These are phyloP conservation scores for Phrynocephalus versicolor DNA, from an alignment of 2,113 vertebrate genomes.

Conservation along the genomic window DNA sequence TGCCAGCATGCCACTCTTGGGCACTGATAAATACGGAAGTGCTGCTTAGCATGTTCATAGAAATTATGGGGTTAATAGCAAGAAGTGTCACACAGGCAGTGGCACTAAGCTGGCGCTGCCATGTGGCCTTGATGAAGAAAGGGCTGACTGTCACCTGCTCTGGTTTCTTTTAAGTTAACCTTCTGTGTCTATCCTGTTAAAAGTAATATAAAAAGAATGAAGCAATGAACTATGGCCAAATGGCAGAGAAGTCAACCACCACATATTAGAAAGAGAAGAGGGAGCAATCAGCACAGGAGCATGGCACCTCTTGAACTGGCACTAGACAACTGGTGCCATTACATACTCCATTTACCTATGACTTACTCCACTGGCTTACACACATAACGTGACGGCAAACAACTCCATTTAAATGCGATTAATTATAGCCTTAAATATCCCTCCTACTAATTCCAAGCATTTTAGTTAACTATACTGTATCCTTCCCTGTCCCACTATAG, in stretches of 20 bases:
- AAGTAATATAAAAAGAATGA: background rate
- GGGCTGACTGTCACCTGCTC: too few relatives aligned
- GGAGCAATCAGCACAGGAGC: background rate
- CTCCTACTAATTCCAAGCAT: background rate
- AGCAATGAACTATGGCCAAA: background rate
- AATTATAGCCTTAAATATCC: background rate
- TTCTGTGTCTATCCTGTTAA: background rate
- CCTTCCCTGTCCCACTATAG: background rate
- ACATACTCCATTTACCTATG: background rate
- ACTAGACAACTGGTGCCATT: background rate
- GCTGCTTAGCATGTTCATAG: background rate
- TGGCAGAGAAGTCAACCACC: background rate
- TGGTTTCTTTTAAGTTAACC: background rate
- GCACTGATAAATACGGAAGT: background rate
- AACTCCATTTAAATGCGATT: background rate
- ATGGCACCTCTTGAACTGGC: conserved; percentile 23
- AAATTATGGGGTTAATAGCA: background rate
- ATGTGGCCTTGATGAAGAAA: background rate
- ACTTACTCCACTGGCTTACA: background rate
- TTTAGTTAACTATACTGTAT: background rate
- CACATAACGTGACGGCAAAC: background rate
- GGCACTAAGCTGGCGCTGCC: background rate
- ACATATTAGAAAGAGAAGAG: background rate
- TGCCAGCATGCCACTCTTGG: background rate
- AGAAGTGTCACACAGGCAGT: background rate